Conservation (phyloP, 2,797 vertebrate genomes). For the Neosalanx taihuensis region DNA sequence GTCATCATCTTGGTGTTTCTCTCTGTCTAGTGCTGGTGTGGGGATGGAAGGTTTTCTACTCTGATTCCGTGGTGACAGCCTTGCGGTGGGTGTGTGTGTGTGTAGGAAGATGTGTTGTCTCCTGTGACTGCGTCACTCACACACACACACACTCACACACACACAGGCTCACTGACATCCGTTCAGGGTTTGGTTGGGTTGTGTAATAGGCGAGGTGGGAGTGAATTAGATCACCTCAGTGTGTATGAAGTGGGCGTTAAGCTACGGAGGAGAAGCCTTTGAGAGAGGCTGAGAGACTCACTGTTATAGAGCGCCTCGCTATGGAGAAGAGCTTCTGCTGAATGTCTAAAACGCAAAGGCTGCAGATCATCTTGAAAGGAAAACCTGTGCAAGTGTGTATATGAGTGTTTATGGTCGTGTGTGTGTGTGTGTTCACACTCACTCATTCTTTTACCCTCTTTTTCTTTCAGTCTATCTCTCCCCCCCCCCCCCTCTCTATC, state of each 20-base stretch:
- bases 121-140: slow-evolving; percentile 67
- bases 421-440: not conserved
- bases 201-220: slow-evolving; percentile 67
- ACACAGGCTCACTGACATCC: not conserved
- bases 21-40: slow-evolving; percentile 41
- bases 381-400: not conserved
- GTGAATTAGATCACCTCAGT: slow-evolving; percentile 64
- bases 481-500: slow-evolving; percentile 21
- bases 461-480: not conserved
- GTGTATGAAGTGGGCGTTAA: slow-evolving; percentile 53
- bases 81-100: slow-evolving; percentile 33
- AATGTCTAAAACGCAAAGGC: slow-evolving; percentile 28
- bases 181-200: slow-evolving; percentile 59
- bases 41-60: slow-evolving; percentile 65
- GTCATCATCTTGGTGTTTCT: slow-evolving; percentile 59
- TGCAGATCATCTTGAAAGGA: slow-evolving; percentile 41
- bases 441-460: not conserved
- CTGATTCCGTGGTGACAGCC: slow-evolving; percentile 63
- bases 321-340: too few relatives aligned
- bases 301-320: too few relatives aligned
- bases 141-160: slow-evolving; percentile 2
- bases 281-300: slow-evolving; percentile 9
- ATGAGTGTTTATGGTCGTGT: not conserved
- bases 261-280: slow-evolving; percentile 50
- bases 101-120: slow-evolving; percentile 74